Percentiles rank a stretch among this genome's conserved stretches.
Evolutionary conservation across 2,888 invertebrate genomes (phyloP).

Genomic region (Monopis laevigella): DNA sequence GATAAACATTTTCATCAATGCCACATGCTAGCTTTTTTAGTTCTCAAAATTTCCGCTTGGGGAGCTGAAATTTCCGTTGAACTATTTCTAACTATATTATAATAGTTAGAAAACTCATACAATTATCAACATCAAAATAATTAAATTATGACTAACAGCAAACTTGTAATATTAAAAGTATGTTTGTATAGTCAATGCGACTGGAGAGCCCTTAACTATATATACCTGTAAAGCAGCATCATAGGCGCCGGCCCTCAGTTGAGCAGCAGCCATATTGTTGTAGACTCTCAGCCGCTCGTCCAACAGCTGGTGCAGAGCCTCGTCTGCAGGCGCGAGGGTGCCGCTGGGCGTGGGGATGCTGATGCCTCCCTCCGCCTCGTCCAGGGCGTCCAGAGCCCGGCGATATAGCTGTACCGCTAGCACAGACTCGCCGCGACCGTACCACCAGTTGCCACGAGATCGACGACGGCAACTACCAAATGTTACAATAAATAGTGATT

Average conservation of each 20-base stretch:
- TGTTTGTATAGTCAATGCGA: background rate
- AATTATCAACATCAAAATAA: too few relatives aligned
- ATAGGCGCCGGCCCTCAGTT: constrained; percentile 86
- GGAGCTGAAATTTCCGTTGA: too few relatives aligned
- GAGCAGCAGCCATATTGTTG: constrained; percentile 93
- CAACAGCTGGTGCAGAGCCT: constrained; percentile 59
- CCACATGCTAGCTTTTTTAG: too few relatives aligned
- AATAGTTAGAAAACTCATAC: too few relatives aligned
- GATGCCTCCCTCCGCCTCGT: constrained; percentile 75
- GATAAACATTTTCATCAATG: too few relatives aligned
- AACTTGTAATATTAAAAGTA: too few relatives aligned
- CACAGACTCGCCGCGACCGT: constrained; percentile 80
- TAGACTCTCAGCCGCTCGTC: constrained; percentile 86
- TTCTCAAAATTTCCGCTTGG: too few relatives aligned
- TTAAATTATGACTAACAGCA: too few relatives aligned
- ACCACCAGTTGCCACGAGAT: constrained; percentile 92
- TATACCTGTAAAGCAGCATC: constrained; percentile 80
- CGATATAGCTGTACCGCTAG: constrained; percentile 88
- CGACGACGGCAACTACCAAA: constrained; percentile 57
- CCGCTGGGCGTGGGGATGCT: constrained; percentile 61
- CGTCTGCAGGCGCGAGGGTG: constrained; percentile 38
- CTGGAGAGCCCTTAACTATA: background rate
- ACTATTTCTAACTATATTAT: too few relatives aligned
- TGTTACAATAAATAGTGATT: too few relatives aligned
- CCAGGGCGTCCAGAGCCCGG: constrained; percentile 83